phyloP scores from a whole-genome alignment of 2,888 invertebrate genomes.

The Strigamia maritima region DNA sequence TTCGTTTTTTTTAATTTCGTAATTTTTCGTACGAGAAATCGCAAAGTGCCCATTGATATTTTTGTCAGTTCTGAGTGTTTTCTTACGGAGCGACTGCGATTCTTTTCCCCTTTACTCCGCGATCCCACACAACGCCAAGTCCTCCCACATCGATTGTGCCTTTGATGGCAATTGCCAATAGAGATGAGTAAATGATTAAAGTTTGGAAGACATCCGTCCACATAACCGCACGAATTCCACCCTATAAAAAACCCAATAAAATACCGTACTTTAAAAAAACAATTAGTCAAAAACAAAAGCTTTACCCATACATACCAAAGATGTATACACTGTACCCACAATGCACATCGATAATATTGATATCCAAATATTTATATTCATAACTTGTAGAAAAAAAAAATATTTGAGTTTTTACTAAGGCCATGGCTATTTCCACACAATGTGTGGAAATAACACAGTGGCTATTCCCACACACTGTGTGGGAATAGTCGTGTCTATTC shows the following conservation, averaged over 20 bases:
- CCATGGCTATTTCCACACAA: no score
- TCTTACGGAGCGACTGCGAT: conserved; percentile 39
- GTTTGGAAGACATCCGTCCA: conserved; percentile 89
- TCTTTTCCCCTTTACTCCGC: no score
- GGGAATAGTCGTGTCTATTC: no score
- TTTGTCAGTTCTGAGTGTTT: no score
- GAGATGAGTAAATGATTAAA: conserved; percentile 76
- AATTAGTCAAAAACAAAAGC: background rate
- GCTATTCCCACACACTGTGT: no score
- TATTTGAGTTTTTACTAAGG: no score
- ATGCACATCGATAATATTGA: conserved; percentile 38
- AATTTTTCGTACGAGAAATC: no score
- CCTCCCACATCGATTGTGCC: no score
- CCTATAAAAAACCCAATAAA: conserved; percentile 56
- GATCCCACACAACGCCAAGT: no score
- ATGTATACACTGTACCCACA: conserved; percentile 39
- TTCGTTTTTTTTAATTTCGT: no score
- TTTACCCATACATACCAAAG: conserved; percentile 8
- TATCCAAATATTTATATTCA: conserved; percentile 39
- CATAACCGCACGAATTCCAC: conserved; percentile 74
- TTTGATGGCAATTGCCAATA: conserved; percentile 73
- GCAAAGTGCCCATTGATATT: conserved; percentile 62
- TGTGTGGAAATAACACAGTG: no score
- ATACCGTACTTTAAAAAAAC: background rate
- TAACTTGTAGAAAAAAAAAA: no score